phyloP scores from a whole-genome alignment of 2,888 invertebrate species.

The Cistogaster globosa region DNA sequence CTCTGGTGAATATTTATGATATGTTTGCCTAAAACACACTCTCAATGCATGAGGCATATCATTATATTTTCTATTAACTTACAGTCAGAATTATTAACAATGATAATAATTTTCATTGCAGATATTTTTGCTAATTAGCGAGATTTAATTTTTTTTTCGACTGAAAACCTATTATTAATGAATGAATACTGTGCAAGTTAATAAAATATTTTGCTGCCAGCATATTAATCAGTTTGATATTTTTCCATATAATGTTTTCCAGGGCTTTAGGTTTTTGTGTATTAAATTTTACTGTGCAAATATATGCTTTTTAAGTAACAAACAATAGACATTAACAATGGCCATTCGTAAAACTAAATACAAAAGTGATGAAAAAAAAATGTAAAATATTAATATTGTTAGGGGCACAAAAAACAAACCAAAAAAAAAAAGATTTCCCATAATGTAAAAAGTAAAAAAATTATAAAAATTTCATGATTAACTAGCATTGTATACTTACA shows the following conservation, averaged over 20 bases:
- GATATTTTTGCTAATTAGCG: constrained; percentile 3
- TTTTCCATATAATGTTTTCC: constrained; percentile 2
- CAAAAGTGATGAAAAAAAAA: neutral
- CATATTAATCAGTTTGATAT: constrained; percentile 2
- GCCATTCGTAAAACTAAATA: constrained; percentile 16
- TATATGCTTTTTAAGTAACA: constrained; percentile 12
- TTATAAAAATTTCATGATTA: constrained; percentile 48
- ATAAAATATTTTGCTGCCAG: constrained; percentile 36
- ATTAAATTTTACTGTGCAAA: neutral
- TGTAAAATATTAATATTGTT: neutral
- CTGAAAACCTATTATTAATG: constrained; percentile 14
- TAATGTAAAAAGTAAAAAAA: neutral
- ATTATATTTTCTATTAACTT: too few relatives aligned
- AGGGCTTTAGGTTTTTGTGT: constrained; percentile 9
- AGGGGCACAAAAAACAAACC: neutral
- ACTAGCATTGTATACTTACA: constrained; percentile 85
- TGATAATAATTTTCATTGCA: neutral
- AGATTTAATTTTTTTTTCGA: constrained; percentile 16
- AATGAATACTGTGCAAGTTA: constrained; percentile 11
- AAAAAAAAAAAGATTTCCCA: constrained; percentile 2
- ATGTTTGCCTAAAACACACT: too few relatives aligned
- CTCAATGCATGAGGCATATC: too few relatives aligned
- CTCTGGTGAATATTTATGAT: too few relatives aligned
- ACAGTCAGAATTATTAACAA: too few relatives aligned
- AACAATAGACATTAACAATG: constrained; percentile 17